phyloP scores from a whole-genome alignment of 2,113 vertebrate species.

The Aythya baeri region DNA sequence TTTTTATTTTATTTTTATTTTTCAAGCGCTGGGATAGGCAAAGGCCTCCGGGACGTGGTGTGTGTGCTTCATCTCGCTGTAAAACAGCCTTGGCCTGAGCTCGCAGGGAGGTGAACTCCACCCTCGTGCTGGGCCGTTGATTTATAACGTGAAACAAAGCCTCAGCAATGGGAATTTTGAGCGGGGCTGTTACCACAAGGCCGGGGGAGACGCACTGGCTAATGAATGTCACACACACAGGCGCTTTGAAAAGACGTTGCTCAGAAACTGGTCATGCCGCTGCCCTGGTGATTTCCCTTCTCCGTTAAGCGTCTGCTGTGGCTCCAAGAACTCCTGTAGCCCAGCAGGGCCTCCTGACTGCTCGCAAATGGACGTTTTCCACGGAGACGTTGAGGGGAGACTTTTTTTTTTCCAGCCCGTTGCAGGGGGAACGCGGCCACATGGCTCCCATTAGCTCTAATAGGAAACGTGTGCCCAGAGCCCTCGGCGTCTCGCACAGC shows the following conservation, averaged over 20 bases:
- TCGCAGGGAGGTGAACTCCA: constrained; percentile 19
- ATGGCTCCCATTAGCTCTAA: constrained; percentile 55
- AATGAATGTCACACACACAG: constrained; percentile 51
- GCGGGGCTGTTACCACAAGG: not conserved
- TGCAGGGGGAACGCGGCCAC: constrained; percentile 2
- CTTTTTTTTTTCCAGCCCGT: not conserved
- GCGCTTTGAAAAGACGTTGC: constrained; percentile 21
- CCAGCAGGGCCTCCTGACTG: constrained; percentile 38
- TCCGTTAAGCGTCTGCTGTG: not conserved
- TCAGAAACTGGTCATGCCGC: constrained; percentile 43
- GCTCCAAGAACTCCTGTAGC: constrained; percentile 56
- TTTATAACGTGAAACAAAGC: constrained; percentile 49
- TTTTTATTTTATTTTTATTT: not conserved
- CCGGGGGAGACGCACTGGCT: not conserved
- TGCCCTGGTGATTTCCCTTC: constrained; percentile 44
- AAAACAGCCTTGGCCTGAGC: not conserved
- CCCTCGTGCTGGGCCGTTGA: constrained; percentile 5
- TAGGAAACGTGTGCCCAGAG: constrained; percentile 58
- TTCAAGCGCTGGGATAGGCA: not conserved
- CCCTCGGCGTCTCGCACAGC: not conserved
- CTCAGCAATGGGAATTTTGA: not conserved
- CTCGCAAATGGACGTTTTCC: constrained; percentile 19
- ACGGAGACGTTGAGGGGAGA: not conserved
- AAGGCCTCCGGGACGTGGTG: not conserved
- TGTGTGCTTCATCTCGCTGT: not conserved